phyloP scores from a whole-genome alignment of 2,888 invertebrate genomes.

The Abrostola tripartita region DNA sequence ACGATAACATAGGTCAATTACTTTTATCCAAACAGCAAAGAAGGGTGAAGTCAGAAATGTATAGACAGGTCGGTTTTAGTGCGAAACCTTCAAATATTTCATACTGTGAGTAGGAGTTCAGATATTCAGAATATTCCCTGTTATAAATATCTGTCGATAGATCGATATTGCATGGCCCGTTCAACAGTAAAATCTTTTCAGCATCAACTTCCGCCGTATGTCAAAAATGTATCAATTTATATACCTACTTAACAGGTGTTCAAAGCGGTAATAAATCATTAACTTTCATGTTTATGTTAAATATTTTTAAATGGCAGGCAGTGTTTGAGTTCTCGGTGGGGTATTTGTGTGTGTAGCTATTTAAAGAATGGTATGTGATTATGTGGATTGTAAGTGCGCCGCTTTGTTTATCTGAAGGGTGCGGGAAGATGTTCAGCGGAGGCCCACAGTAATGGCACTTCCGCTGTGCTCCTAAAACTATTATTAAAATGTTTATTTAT shows the following conservation, averaged over 20 bases:
- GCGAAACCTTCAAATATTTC: not conserved
- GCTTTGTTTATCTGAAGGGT: slow-evolving; percentile 82
- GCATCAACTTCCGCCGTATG: slow-evolving; percentile 17
- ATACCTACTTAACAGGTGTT: slow-evolving; percentile 54
- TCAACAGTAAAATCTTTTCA: slow-evolving; percentile 11
- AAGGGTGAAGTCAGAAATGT: not conserved
- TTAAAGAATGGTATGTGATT: slow-evolving; percentile 76
- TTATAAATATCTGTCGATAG: not conserved
- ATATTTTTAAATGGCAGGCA: slow-evolving; percentile 55
- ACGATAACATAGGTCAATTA: slow-evolving; percentile 57
- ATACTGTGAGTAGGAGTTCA: not conserved
- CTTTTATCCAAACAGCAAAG: slow-evolving; percentile 27
- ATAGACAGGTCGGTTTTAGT: not conserved
- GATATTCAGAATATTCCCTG: not conserved
- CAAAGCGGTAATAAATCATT: slow-evolving; percentile 52
- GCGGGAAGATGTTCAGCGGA: slow-evolving; percentile 73
- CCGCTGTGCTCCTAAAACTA: slow-evolving; percentile 62
- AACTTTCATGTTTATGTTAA: slow-evolving; percentile 40
- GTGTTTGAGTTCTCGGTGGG: slow-evolving; percentile 57
- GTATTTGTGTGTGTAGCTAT: slow-evolving; percentile 69
- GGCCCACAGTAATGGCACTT: slow-evolving; percentile 68
- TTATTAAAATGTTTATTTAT: slow-evolving; percentile 58
- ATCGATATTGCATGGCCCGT: not conserved
- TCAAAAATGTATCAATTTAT: slow-evolving; percentile 46
- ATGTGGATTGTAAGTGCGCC: slow-evolving; percentile 76